Evolutionary conservation across 2,113 vertebrate genomes (phyloP), one percentile per base, ranked within the genome.

Genomic region (Oxyruncus cristatus): DNA sequence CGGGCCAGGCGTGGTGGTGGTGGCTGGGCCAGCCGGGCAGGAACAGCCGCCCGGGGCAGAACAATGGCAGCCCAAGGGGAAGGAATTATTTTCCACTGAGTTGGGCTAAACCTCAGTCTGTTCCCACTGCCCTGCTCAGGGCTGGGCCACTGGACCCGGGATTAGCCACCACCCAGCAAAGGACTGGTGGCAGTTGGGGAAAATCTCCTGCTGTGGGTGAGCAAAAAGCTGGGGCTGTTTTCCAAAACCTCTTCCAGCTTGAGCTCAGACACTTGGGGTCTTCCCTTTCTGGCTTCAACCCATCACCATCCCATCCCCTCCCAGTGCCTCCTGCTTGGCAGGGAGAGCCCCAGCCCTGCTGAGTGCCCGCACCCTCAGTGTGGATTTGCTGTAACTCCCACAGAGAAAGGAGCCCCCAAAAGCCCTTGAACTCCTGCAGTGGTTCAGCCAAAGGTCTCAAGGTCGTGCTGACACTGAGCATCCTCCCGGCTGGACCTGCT

Each of bases 321-420:
- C 42, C 42, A 37, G 32, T 3, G 0, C 47, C 47, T 78, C 49
- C 53, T 3, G 7, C 47, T 12, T 1, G 2, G 16, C 67, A 86
- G 42, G 26, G 11, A 55, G 42, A 91, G 35, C 61, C 67, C 24
- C 56, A 28, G 22, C 19, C 30, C 42, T 32, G 50, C n/a, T 0
- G 0, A 32, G 16, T 18, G 27, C 30, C 62, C 3, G 0, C 12
- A 16, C 5, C 21, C 30, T 67, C 0, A 0, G 2, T 8, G 42
- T n/a, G 67, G 16, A 5, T 55, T 68, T 91, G 56, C n/a, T 58
- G 21, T 13, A 39, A 37, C 5, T n/a, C 39, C 44, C 4, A 27
- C 37, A 62, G 39, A 37, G 53, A 55, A 92, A 56, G 71, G 14
- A 76, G 14, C 20, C 22, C 21, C 27, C 42, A 7, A 68, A 49